Conservation (phyloP, 2,797 vertebrate genomes). For the Pangasius larnaudii region DNA sequence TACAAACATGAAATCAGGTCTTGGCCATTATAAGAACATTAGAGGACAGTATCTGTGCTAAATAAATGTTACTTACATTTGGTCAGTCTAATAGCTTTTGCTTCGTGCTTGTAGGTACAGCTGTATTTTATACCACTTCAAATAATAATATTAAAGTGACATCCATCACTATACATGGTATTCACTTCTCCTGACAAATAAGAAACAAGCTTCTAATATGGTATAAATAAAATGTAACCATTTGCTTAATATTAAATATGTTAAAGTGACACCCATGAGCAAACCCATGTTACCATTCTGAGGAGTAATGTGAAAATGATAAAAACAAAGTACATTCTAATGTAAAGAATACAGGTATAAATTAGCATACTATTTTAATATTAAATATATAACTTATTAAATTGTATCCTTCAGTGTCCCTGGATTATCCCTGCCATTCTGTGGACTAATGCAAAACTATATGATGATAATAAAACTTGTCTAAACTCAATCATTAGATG, state of each 20-base stretch:
- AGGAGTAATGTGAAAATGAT: neutral
- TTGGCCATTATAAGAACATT: neutral
- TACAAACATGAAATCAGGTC: neutral
- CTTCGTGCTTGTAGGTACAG: neutral
- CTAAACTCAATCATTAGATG: neutral
- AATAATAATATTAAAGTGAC: neutral
- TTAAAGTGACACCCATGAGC: neutral
- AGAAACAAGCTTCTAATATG: neutral
- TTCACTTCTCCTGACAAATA: neutral
- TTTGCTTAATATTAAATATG: neutral
- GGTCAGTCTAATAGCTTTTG: neutral
- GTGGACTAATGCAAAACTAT: neutral
- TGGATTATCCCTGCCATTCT: neutral
- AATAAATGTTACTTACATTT: conserved; percentile 12
- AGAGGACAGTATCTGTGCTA: neutral
- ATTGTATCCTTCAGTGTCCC: neutral
- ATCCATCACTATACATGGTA: neutral
- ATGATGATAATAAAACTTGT: neutral
- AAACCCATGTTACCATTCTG: neutral
- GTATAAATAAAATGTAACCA: neutral
- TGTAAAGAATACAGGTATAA: too few species aligned
- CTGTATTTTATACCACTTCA: neutral
- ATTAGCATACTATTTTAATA: neutral
- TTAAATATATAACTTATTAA: neutral
- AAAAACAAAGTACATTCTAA: neutral